Percentiles rank a stretch among this genome's conserved stretches.
Evolutionary conservation across 2,888 invertebrate genomes (phyloP).

Genomic region (Adelognathus sp.): DNA sequence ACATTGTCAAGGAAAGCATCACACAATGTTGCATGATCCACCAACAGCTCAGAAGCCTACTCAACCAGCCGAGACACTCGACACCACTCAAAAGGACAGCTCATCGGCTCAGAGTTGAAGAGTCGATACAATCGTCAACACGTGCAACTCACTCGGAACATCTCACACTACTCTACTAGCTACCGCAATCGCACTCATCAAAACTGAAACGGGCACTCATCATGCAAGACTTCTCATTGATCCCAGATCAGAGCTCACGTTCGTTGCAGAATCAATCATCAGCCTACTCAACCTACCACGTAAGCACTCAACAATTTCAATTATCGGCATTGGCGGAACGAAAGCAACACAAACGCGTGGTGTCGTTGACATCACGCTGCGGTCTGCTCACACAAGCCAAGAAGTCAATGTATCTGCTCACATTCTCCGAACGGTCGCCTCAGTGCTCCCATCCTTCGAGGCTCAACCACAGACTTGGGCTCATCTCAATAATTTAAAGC

Average conservation of each 20-base stretch:
- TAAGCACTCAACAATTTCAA: slow-evolving; percentile 16
- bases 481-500: slow-evolving; percentile 39
- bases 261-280: slow-evolving; percentile 24
- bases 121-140: too few relatives aligned
- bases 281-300: slow-evolving; percentile 10
- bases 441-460: slow-evolving; percentile 35
- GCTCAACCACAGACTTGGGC: slow-evolving; percentile 21
- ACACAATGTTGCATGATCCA: slow-evolving; percentile 28
- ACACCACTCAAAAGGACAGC: too few relatives aligned
- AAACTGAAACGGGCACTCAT: background rate
- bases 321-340: slow-evolving; percentile 43
- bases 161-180: background rate
- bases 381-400: background rate
- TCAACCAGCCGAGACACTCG: too few relatives aligned
- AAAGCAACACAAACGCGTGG: slow-evolving; percentile 25
- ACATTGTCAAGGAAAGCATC: slow-evolving; percentile 5
- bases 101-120: background rate
- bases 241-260: slow-evolving; percentile 49
- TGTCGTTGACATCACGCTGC: background rate
- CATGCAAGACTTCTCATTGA: slow-evolving; percentile 42
- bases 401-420: slow-evolving; percentile 19
- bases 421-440: slow-evolving; percentile 21
- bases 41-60: background rate
- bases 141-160: background rate
- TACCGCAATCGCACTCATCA: background rate